A percentile compares a stretch with the other conserved stretches of the same genome.
Conservation (phyloP, 2,888 invertebrate species). For the Drosophila hamatofila region DNA sequence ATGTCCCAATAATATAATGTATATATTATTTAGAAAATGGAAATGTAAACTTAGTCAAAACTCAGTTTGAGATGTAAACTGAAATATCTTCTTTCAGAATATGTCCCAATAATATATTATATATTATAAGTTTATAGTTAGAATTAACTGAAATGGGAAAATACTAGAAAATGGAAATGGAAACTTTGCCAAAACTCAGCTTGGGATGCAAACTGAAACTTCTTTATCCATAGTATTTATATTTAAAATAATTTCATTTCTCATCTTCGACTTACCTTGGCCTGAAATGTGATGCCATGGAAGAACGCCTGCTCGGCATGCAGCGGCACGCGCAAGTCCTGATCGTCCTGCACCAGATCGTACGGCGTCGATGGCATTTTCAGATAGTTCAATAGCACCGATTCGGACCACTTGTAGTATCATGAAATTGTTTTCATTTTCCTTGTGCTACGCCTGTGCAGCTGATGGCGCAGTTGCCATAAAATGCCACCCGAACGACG, state of each 20-base stretch:
- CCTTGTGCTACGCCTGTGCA: slow-evolving; percentile 85
- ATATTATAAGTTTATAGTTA: too few species aligned
- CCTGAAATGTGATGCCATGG: slow-evolving; percentile 98
- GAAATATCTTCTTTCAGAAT: too few species aligned
- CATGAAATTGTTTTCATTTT: slow-evolving; percentile 86
- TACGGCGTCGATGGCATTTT: slow-evolving; percentile 95
- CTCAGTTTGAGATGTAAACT: too few species aligned
- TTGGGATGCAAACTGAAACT: too few species aligned
- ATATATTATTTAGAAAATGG: too few species aligned
- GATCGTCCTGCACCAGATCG: slow-evolving; percentile 98
- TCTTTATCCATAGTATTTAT: too few species aligned
- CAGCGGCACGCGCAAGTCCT: slow-evolving; percentile 97
- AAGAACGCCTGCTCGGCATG: slow-evolving; percentile 98
- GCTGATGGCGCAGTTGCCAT: slow-evolving; percentile 84
- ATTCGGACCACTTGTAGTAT: slow-evolving; percentile 86
- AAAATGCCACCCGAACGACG: slow-evolving; percentile 79
- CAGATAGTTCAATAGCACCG: slow-evolving; percentile 85
- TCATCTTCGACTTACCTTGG: slow-evolving; percentile 90
- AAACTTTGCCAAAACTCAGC: not conserved
- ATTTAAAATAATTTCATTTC: not conserved
- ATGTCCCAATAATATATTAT: too few species aligned
- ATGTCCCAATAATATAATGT: too few species aligned
- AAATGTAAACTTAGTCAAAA: too few species aligned
- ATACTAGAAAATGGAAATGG: not conserved
- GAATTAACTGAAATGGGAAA: not conserved